phyloP scores from a whole-genome alignment of 2,113 vertebrate genomes.

The Eira barbara region DNA sequence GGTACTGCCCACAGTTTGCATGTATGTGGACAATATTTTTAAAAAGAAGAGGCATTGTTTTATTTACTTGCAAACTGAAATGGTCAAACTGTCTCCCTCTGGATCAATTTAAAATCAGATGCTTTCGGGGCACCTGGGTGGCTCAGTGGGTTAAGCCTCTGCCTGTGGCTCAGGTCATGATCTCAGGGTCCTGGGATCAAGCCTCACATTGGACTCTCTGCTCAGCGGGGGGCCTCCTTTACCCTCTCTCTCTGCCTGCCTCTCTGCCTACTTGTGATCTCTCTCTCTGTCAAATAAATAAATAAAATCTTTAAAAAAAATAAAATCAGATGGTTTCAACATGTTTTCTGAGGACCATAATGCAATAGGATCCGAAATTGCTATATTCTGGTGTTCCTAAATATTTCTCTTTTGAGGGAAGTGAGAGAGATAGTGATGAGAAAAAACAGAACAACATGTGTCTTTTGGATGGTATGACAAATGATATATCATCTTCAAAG shows the following conservation, averaged over 20 bases:
- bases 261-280: too few species aligned
- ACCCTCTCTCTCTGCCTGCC: too few species aligned
- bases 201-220: too few species aligned
- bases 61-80: slow-evolving; percentile 43
- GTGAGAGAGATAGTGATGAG: background rate
- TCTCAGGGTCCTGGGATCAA: too few species aligned
- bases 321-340: background rate
- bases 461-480: slow-evolving; percentile 35
- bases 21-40: slow-evolving; percentile 33
- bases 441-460: slow-evolving; percentile 5
- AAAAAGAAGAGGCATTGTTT: background rate
- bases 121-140: background rate
- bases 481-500: slow-evolving; percentile 58
- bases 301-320: too few species aligned
- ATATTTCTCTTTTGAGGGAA: slow-evolving; percentile 12
- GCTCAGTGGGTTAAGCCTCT: too few species aligned
- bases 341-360: slow-evolving; percentile 37
- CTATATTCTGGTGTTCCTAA: background rate
- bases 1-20: background rate
- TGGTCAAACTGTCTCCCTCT: background rate
- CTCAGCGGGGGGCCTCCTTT: too few species aligned
- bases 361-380: slow-evolving; percentile 28
- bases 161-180: too few species aligned
- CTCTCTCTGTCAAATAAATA: too few species aligned
- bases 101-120: background rate